A percentile compares a stretch with the other conserved stretches of the same genome.
Evolutionary conservation across 2,888 invertebrate genomes (phyloP).

Genomic region (Ormyrus pomaceus): DNA sequence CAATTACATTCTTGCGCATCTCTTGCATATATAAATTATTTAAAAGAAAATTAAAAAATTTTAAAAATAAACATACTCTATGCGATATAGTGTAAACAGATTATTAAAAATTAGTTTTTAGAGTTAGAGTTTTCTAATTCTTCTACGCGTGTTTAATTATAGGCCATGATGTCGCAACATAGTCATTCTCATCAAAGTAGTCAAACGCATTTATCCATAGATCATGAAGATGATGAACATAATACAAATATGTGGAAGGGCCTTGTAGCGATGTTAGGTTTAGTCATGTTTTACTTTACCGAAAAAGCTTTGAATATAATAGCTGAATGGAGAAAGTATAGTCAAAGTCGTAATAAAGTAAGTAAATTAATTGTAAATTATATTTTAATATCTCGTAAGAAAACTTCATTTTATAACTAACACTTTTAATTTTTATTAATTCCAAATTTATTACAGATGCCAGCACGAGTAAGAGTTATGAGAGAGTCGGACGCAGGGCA

Average conservation of each 20-base stretch:
- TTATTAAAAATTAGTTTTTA: no score
- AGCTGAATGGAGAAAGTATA: conserved; percentile 87
- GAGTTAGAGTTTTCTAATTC: no score
- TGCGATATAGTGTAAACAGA: no score
- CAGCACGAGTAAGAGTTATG: conserved; percentile 84
- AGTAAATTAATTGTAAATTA: conserved; percentile 68
- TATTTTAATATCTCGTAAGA: not conserved
- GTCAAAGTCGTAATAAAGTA: conserved; percentile 83
- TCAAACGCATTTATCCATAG: conserved; percentile 54
- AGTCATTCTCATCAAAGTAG: conserved; percentile 67
- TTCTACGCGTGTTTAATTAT: not conserved
- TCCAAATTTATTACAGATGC: conserved; percentile 75
- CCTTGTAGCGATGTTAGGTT: conserved; percentile 87
- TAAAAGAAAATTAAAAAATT: no score
- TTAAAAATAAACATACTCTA: no score
- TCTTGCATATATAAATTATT: no score
- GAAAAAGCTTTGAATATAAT: conserved; percentile 89
- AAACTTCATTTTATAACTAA: not conserved
- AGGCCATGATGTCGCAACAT: conserved; percentile 76
- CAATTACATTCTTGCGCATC: not conserved
- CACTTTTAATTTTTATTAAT: conserved; percentile 47
- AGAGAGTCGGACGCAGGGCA: conserved; percentile 80
- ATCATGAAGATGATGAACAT: conserved; percentile 76
- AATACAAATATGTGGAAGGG: conserved; percentile 90
- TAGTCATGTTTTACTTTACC: conserved; percentile 92